Conservation (phyloP, 53 echinoderm and acorn worm genomes). For the Astropecten irregularis region DNA sequence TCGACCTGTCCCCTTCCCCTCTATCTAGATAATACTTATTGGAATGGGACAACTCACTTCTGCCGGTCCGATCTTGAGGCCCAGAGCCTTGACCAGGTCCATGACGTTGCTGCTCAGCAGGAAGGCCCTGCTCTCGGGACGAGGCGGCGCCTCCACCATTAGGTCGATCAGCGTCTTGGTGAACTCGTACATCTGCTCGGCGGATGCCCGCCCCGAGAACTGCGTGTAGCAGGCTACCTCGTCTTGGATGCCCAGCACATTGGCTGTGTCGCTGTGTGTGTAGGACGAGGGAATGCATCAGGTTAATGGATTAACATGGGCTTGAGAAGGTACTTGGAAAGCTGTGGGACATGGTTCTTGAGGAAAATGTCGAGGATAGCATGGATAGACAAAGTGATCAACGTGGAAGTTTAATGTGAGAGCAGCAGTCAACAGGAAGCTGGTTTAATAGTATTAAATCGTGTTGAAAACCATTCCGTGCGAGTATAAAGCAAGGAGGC, state of each 20-base stretch:
- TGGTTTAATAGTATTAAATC: no score
- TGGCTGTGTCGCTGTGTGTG: conserved; percentile 71
- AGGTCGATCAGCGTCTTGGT: conserved; percentile 69
- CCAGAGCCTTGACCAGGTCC: conserved; percentile 57
- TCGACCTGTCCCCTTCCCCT: no score
- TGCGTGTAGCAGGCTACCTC: conserved; percentile 77
- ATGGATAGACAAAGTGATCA: no score
- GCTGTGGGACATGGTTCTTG: no score
- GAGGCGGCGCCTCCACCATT: conserved; percentile 64
- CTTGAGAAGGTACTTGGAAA: no score
- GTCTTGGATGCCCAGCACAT: conserved; percentile 42
- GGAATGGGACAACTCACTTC: conserved; percentile 42
- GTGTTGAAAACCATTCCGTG: no score
- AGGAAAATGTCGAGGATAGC: no score
- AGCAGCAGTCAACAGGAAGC: no score
- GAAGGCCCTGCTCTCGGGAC: conserved; percentile 68
- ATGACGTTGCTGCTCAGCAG: conserved; percentile 56
- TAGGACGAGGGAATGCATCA: neutral
- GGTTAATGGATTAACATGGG: no score
- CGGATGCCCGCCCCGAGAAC: conserved; percentile 61
- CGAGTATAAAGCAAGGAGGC: no score
- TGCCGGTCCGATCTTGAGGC: conserved; percentile 42
- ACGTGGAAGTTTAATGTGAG: no score
- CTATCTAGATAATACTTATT: neutral
- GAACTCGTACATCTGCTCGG: conserved; percentile 63